These are phyloP conservation scores for Phyllostomus hastatus DNA, from an alignment of 2,113 vertebrate genomes.

Conservation along the genomic window DNA sequence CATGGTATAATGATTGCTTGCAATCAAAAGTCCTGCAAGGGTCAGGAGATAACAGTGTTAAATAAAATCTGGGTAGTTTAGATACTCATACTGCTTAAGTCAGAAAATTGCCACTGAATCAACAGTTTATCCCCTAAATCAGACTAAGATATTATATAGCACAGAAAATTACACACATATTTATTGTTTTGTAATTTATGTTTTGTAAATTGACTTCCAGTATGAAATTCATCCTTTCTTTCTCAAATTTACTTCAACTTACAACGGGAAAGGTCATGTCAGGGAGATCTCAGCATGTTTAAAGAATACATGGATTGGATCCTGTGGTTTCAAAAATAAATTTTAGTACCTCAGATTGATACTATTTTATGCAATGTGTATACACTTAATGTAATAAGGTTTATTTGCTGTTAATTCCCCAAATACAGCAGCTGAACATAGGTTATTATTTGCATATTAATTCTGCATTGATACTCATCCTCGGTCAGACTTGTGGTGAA, in stretches of 20 bases:
- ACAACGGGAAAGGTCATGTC: neutral
- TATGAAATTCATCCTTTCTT: neutral
- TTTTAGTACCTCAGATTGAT: neutral
- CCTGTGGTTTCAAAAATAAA: conserved; percentile 11
- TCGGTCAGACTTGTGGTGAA: conserved; percentile 8
- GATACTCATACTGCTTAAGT: neutral
- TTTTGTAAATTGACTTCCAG: neutral
- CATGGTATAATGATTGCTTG: neutral
- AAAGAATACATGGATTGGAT: neutral
- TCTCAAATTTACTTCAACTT: conserved; percentile 23
- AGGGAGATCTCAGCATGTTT: neutral
- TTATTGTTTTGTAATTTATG: neutral
- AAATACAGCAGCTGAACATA: neutral
- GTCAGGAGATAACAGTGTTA: neutral
- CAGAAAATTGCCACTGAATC: neutral
- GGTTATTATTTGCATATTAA: conserved; percentile 12
- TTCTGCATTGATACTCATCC: neutral
- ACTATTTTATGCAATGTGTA: neutral
- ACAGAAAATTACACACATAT: neutral
- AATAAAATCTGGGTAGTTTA: neutral
- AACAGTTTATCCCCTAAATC: neutral
- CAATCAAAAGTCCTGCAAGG: neutral
- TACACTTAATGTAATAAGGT: conserved; percentile 18
- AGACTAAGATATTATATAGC: neutral
- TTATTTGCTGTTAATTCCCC: neutral